Conservation (phyloP, 1,140 invertebrate species). For the Trinorchestia longiramus region DNA sequence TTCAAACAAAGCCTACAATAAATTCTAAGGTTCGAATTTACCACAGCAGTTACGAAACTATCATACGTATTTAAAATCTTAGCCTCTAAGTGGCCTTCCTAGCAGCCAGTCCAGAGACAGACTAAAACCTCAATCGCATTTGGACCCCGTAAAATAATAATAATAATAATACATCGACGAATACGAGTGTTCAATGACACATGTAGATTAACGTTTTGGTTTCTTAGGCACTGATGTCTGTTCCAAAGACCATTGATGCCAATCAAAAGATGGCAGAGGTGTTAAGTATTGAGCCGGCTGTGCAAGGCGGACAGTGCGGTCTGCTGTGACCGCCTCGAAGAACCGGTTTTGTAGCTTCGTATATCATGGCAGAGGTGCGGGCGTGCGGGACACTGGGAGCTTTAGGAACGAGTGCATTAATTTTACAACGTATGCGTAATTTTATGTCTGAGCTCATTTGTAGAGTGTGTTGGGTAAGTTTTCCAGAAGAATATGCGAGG, state of each 20-base stretch:
- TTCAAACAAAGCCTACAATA: not conserved
- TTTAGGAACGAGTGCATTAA: not conserved
- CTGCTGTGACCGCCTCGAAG: not conserved
- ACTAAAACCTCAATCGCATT: not conserved
- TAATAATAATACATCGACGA: not conserved
- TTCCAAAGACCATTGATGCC: not conserved
- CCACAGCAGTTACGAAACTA: not conserved
- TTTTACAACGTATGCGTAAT: not conserved
- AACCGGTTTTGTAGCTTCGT: constrained; percentile 19
- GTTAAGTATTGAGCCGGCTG: constrained; percentile 22
- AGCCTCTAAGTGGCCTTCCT: too few species aligned
- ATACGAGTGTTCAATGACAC: not conserved
- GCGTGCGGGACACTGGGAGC: not conserved
- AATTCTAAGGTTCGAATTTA: not conserved
- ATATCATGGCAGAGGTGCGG: constrained; percentile 1
- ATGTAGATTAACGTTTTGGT: not conserved
- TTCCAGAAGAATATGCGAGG: not conserved
- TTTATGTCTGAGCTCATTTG: not conserved
- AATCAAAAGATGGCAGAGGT: constrained; percentile 15
- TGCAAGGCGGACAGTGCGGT: not conserved
- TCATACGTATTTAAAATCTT: not conserved
- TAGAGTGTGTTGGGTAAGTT: not conserved
- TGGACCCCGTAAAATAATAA: not conserved
- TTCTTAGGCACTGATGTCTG: not conserved
- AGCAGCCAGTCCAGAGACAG: not conserved